Percentiles rank a stretch among this genome's conserved stretches.
These are phyloP conservation scores for Charadrius vociferus DNA, from an alignment of 2,113 vertebrate species.

Conservation along the genomic window DNA sequence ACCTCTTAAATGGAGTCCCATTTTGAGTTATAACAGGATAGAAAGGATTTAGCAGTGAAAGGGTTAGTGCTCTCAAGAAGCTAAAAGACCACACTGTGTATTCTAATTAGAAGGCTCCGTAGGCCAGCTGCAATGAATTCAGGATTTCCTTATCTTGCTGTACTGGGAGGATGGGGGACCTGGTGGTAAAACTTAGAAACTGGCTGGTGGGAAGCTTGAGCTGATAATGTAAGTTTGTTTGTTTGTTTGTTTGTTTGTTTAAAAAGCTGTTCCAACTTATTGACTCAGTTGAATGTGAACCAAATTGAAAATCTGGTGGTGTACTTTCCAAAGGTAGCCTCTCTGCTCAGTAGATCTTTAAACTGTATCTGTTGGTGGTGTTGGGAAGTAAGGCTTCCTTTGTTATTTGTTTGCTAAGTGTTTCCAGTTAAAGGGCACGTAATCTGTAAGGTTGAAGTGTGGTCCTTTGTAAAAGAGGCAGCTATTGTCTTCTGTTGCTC, in stretches of 20 bases:
- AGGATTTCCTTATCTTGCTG: slow-evolving; percentile 48
- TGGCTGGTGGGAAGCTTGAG: neutral
- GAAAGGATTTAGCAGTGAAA: slow-evolving; percentile 17
- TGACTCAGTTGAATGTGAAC: neutral
- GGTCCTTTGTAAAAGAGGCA: neutral
- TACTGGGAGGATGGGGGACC: neutral
- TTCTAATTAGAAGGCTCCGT: slow-evolving; percentile 52
- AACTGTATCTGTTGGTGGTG: neutral
- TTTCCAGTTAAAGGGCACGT: neutral
- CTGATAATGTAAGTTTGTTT: neutral
- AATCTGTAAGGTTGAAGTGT: neutral
- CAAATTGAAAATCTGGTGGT: neutral
- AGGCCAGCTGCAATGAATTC: slow-evolving; percentile 51
- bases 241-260: neutral
- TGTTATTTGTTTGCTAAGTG: neutral
- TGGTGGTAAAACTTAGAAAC: neutral
- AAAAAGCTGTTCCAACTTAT: too few relatives aligned
- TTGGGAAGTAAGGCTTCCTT: neutral
- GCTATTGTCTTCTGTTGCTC: neutral
- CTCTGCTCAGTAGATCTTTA: neutral
- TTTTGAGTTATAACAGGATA: neutral
- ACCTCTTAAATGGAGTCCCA: neutral
- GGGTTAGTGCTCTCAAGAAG: slow-evolving; percentile 3
- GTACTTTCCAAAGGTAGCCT: neutral
- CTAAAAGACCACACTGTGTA: neutral